These are phyloP conservation scores for Platyrinchus mystaceus DNA, from an alignment of 2,797 vertebrate species.

Conservation along the genomic window DNA sequence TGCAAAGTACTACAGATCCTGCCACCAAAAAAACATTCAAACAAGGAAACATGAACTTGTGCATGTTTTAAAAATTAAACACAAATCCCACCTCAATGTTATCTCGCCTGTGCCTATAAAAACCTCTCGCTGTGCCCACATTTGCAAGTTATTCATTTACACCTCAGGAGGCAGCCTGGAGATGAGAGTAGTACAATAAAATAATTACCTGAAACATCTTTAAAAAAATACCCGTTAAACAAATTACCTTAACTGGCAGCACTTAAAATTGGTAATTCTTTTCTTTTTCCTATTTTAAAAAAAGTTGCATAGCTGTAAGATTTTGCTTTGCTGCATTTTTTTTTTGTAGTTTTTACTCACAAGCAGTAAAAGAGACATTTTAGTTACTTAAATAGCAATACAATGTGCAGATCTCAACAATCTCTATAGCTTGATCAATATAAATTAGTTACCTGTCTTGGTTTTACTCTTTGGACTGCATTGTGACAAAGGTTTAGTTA, in stretches of 20 bases:
- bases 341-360: conserved; percentile 26
- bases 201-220: conserved; percentile 73
- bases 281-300: conserved; percentile 52
- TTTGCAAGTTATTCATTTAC: conserved; percentile 62
- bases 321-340: conserved; percentile 68
- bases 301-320: conserved; percentile 81
- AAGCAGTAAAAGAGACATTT: conserved; percentile 65
- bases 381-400: conserved; percentile 64
- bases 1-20: conserved; percentile 67
- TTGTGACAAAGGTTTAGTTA: conserved; percentile 71
- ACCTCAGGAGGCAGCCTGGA: conserved; percentile 67
- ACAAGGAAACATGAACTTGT: background rate
- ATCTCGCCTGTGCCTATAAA: background rate
- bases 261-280: conserved; percentile 67
- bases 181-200: conserved; percentile 74
- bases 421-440: conserved; percentile 53
- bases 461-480: conserved; percentile 76
- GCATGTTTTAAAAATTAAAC: conserved; percentile 40
- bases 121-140: conserved; percentile 17
- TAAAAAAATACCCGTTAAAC: conserved; percentile 80
- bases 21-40: conserved; percentile 48
- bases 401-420: conserved; percentile 57
- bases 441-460: conserved; percentile 59
- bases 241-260: conserved; percentile 74
- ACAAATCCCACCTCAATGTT: conserved; percentile 32